Percentiles rank a stretch among this genome's conserved stretches.
Conservation (phyloP, 1,140 invertebrate species). For the Bilobella aurantiaca region DNA sequence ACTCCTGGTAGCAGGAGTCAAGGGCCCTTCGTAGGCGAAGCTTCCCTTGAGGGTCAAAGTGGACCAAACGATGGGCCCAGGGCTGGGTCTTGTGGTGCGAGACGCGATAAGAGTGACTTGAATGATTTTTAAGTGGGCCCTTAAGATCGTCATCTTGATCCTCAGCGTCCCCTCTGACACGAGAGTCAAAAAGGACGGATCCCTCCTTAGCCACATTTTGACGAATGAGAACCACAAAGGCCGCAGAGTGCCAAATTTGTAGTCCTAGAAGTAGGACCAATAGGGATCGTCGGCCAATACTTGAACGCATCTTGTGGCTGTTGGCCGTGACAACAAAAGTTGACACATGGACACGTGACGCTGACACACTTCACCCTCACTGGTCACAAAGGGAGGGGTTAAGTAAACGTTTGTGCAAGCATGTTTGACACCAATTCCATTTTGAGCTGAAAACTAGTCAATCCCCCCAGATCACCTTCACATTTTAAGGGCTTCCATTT, state of each 20-base stretch:
- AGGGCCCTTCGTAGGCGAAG: slow-evolving; percentile 21
- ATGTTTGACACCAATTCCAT: no score
- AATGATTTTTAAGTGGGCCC: background rate
- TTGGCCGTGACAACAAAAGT: background rate
- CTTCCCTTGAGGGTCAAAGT: slow-evolving; percentile 27
- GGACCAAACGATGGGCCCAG: slow-evolving; percentile 31
- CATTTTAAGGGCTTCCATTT: no score
- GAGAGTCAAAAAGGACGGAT: slow-evolving; percentile 31
- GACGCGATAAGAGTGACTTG: slow-evolving; percentile 25
- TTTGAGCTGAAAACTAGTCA: no score
- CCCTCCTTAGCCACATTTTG: slow-evolving; percentile 26
- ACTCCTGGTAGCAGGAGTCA: slow-evolving; percentile 6
- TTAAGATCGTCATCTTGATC: slow-evolving; percentile 6
- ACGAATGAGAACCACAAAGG: slow-evolving; percentile 22
- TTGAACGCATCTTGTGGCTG: background rate
- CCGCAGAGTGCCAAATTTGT: background rate
- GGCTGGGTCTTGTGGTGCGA: slow-evolving; percentile 34
- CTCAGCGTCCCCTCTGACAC: slow-evolving; percentile 13
- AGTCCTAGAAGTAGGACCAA: slow-evolving; percentile 10
- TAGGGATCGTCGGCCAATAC: background rate
- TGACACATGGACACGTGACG: background rate
- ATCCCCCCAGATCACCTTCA: no score
- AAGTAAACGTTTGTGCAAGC: no score
- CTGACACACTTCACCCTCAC: no score
- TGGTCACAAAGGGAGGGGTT: no score